phyloP scores from a whole-genome alignment of 2,888 invertebrate genomes.

The Chironomus riparius region DNA sequence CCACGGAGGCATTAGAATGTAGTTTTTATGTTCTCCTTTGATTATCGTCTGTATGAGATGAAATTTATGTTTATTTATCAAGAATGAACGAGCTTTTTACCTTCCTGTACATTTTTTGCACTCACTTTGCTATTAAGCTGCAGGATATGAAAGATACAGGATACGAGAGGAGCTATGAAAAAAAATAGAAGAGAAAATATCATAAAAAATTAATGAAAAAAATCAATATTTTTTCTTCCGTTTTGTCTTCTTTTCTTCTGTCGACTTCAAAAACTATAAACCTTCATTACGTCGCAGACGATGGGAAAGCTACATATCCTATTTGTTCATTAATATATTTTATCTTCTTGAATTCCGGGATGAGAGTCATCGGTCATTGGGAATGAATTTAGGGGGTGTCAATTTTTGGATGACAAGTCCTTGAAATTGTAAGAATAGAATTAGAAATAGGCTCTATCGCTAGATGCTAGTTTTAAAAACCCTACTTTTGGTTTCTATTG shows the following conservation, averaged over 20 bases:
- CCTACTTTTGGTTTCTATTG: no score
- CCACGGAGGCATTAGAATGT: slow-evolving; percentile 15
- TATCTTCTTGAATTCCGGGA: neutral
- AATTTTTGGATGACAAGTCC: no score
- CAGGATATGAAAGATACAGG: neutral
- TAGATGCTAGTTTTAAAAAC: no score
- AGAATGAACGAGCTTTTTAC: slow-evolving; percentile 1
- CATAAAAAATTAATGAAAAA: slow-evolving; percentile 23
- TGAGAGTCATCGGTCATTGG: neutral
- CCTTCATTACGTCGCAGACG: no score
- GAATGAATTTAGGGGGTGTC: neutral
- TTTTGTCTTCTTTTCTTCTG: slow-evolving; percentile 5
- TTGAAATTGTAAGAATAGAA: no score
- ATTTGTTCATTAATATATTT: neutral
- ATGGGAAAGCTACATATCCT: no score
- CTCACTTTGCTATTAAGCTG: neutral
- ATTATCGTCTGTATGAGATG: slow-evolving; percentile 23
- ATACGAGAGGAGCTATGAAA: neutral
- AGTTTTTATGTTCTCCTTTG: slow-evolving; percentile 23
- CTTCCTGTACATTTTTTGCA: slow-evolving; percentile 7
- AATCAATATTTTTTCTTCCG: slow-evolving; percentile 25
- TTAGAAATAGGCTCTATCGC: no score
- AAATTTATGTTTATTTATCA: slow-evolving; percentile 27
- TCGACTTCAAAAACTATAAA: no score
- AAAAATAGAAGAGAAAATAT: neutral